Base-by-base conservation (phyloP, 1,140 invertebrate genomes). In the Caenorhabditis remanei region DNA sequence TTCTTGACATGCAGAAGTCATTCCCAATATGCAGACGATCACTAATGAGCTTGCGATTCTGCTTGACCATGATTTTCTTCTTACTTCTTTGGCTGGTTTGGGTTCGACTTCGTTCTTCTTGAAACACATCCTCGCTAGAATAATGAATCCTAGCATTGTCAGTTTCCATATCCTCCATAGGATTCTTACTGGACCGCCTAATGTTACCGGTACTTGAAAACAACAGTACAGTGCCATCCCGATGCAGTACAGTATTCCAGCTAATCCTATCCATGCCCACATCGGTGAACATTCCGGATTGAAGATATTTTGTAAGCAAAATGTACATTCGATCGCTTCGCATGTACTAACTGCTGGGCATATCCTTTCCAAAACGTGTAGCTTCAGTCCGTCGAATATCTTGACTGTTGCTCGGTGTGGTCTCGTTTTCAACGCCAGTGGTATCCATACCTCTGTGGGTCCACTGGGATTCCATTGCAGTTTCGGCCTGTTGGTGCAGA, bases 211-310 rank as follows among this genome's bases (percentile, higher is more conserved):
- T 41, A 71, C 65, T 43, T 71, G 65, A 41, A 71, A 71, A n/a
- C 32, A 46, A n/a, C 65, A 71, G 21, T 71, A 46, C 2, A 71
- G 41, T 4, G 43, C 4, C 65, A 71, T 43, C 21, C 32, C 41
- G 14, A 71, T 11, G 65, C 65, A 71, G 65, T 71, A 71, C 11
- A 71, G 41, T 7, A 71, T 43, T 4, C 32, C 32, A 21, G 40
- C 65, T 41, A 71, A 14, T 71, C 65, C 65, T 14, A 71, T 41
- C 41, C 32, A 41, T 71, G 65, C 65, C 65, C 65, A 71, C 14
- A 8, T 43, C 16, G 65, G 32, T 8, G 32, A 46, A 21, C 65
- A 71, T 46, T 71, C 65, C 43, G 65, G 65, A 46, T 71, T 71
- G 13, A 71, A 14, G 8, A 71, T 46, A 16, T 71, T 71, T 41